phyloP scores from a whole-genome alignment of 2,113 vertebrate species.

The Mobula birostris region DNA sequence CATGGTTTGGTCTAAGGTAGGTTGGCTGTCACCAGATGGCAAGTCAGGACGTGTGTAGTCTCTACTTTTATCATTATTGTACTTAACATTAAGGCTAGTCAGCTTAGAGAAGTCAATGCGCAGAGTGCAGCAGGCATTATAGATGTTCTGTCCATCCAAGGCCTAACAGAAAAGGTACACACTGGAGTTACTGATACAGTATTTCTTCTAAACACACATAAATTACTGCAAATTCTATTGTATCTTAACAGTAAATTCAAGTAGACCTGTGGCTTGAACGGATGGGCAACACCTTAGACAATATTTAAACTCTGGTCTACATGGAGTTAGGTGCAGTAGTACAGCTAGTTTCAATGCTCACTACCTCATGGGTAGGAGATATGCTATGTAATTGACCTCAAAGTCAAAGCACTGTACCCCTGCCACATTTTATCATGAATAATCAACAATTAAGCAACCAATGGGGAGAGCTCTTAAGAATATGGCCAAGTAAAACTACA shows the following conservation, averaged over 20 bases:
- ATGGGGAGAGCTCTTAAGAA: no score
- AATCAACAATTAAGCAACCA: no score
- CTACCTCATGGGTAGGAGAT: no score
- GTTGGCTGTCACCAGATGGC: constrained; percentile 81
- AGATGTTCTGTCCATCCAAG: constrained; percentile 95
- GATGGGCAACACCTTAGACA: background rate
- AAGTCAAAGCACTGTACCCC: no score
- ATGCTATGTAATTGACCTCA: no score
- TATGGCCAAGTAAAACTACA: background rate
- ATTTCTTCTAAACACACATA: background rate
- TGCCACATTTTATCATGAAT: no score
- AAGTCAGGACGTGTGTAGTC: constrained; percentile 89
- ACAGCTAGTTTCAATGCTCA: background rate
- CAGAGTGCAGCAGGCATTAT: constrained; percentile 89
- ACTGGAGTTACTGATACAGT: background rate
- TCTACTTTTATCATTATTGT: constrained; percentile 91
- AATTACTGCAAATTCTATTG: background rate
- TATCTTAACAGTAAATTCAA: background rate
- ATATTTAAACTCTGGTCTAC: background rate
- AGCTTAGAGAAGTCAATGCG: constrained; percentile 93
- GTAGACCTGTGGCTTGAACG: background rate
- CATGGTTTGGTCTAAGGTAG: constrained; percentile 74
- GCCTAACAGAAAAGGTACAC: constrained; percentile 54
- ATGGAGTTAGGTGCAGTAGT: background rate
- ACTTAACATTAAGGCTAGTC: constrained; percentile 87